Evolutionary conservation across 2,888 invertebrate genomes (phyloP).

Genomic region (Panorpa germanica): DNA sequence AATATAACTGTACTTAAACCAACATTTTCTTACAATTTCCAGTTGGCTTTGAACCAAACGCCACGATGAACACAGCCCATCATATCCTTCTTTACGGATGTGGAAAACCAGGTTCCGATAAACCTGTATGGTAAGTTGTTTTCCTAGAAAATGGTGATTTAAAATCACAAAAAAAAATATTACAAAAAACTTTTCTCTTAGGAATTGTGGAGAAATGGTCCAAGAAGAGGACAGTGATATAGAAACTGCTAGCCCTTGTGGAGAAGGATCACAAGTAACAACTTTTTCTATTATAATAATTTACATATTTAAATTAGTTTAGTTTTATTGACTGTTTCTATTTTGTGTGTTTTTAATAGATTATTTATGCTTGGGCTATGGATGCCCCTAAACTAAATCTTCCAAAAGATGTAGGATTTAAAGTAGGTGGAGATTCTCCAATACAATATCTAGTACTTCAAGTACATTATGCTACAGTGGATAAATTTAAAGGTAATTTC

Average conservation of each 20-base stretch:
- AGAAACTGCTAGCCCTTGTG: conserved; percentile 54
- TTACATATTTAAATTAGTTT: conserved; percentile 5
- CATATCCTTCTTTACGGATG: conserved; percentile 91
- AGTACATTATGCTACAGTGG: conserved; percentile 64
- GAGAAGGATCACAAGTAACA: conserved; percentile 46
- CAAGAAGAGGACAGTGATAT: conserved; percentile 28
- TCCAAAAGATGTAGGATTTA: conserved; percentile 81
- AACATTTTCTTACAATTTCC: conserved; percentile 18
- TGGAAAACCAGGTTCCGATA: conserved; percentile 50
- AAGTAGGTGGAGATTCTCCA: conserved; percentile 63
- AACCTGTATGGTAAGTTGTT: conserved; percentile 48
- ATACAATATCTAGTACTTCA: conserved; percentile 86
- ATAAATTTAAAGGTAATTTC: conserved; percentile 36
- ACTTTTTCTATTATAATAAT: conserved; percentile 19
- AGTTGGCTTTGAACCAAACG: conserved; percentile 87
- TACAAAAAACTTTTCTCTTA: conserved; percentile 18
- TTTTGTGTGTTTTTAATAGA: conserved; percentile 27
- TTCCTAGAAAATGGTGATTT: conserved; percentile 1
- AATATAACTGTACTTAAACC: neutral
- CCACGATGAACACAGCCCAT: conserved; percentile 78
- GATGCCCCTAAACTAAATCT: conserved; percentile 69
- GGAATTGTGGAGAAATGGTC: conserved; percentile 92
- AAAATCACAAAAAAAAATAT: conserved; percentile 1
- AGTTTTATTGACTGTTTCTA: conserved; percentile 8
- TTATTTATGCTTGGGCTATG: conserved; percentile 88